Base-by-base conservation (phyloP, 1,140 invertebrate species). In the Stegodyphus mimosarum region DNA sequence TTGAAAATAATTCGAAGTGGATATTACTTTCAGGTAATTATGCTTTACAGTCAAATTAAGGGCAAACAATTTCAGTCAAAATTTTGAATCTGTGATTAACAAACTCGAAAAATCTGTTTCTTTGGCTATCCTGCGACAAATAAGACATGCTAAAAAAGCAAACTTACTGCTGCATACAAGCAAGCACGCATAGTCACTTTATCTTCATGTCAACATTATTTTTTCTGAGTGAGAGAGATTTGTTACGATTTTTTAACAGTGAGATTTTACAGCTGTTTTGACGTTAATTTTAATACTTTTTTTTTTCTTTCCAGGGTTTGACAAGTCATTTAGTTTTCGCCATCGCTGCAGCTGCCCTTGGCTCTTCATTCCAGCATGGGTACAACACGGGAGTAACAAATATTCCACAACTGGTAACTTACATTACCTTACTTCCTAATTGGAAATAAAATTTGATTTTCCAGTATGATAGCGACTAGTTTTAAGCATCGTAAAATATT, bases 311-410 rank as follows among this genome's bases (percentile, higher is more conserved):
- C 9, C 92, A 96, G 95, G 94, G 93, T 87, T 92, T 96, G 86
- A 97, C 95, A 89, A 90, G 91, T 60, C 92, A 93, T 76, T 91
- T 97, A 88, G 92, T 93, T 2, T 95, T 96, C 89, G 95, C 95
- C 13, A 94, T 97, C 70, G 94, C 95, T 0, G 94, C 95, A 7
- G 95, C 94, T 6, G 93, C 96, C 63, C 94, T 97, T 77, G 97
- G 96, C 0, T 93, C 95, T n/a, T 92, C 93, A 67, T 98, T 98
- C 90, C 96, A 98, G 90, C 96, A 98, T 92, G 97, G 97, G 17
- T 98, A 97, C 92, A 97, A 98, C 89, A 97, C 95, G 2, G 97
- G 96, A 11, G 96, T 97, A 10, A 92, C 98, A 52, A 97, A 98
- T 89, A 93, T 95, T 69, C 95, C 96, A n/a, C 93, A 95, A 91